Conservation (phyloP, 2,888 invertebrate genomes). For the Julus scanicus region DNA sequence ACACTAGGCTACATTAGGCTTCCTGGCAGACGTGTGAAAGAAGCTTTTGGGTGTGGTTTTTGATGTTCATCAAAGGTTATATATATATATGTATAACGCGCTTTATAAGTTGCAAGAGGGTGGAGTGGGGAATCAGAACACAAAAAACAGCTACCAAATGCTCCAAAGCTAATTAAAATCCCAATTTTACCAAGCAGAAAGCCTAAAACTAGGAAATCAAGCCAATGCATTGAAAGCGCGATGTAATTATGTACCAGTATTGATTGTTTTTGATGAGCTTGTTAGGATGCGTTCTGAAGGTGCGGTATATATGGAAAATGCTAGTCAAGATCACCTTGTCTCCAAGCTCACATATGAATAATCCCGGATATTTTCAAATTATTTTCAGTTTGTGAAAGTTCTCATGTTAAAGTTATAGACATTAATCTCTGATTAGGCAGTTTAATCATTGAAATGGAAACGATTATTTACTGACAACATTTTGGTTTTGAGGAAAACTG, state of each 20-base stretch:
- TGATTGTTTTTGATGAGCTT: constrained; percentile 26
- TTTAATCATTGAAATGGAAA: no score
- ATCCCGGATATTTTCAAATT: not conserved
- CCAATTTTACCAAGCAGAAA: not conserved
- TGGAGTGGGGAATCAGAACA: not conserved
- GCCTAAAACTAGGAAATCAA: not conserved
- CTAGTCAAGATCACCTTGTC: not conserved
- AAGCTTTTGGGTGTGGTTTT: constrained; percentile 18
- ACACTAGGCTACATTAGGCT: not conserved
- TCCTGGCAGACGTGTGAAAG: constrained; percentile 4
- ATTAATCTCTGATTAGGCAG: no score
- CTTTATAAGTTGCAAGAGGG: not conserved
- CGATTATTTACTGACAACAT: no score
- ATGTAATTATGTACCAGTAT: not conserved
- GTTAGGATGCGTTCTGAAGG: not conserved
- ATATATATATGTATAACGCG: no score
- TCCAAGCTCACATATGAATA: not conserved
- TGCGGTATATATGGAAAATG: not conserved
- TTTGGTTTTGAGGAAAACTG: no score
- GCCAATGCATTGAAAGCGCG: constrained; percentile 4
- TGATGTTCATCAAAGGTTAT: constrained; percentile 3
- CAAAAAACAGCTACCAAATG: not conserved
- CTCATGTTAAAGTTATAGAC: no score
- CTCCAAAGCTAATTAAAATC: constrained; percentile 18
- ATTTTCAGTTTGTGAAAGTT: not conserved